phyloP scores from a whole-genome alignment of 1,140 invertebrate genomes.

The Heterodera schachtii region DNA sequence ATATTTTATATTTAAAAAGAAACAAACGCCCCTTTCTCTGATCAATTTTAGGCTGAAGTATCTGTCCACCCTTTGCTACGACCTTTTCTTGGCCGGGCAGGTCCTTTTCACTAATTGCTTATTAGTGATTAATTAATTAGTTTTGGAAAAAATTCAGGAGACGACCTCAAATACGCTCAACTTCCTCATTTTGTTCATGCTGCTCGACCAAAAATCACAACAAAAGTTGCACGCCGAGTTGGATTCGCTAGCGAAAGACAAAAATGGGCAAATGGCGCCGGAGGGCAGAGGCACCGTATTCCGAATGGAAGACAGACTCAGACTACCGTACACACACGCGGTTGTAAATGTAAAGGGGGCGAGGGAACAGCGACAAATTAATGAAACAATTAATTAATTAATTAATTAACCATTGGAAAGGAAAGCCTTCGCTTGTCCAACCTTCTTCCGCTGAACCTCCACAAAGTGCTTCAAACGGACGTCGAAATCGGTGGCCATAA shows the following conservation, averaged over 20 bases:
- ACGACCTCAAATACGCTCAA: conserved; percentile 81
- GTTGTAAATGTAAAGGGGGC: conserved; percentile 25
- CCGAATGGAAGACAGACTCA: conserved; percentile 21
- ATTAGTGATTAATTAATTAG: background rate
- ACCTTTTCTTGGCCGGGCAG: conserved; percentile 29
- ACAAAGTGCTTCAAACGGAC: conserved; percentile 61
- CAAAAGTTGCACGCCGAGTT: conserved; percentile 42
- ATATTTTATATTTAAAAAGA: too few relatives aligned
- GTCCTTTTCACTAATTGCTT: background rate
- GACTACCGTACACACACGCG: conserved; percentile 34
- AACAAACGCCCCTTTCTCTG: background rate
- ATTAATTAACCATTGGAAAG: conserved; percentile 4
- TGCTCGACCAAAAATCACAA: conserved; percentile 35
- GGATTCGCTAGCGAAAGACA: conserved; percentile 35
- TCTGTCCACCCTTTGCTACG: conserved; percentile 12
- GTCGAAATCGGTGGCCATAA: conserved; percentile 48
- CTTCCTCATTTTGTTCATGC: conserved; percentile 78
- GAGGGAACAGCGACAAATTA: background rate
- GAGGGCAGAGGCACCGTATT: background rate
- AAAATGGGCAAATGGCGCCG: conserved; percentile 9
- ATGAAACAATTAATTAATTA: background rate
- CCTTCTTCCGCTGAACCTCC: conserved; percentile 65
- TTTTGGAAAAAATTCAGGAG: conserved; percentile 69
- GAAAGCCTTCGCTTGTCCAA: conserved; percentile 47
- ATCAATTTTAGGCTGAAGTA: conserved; percentile 10